Evolutionary conservation across 2,888 invertebrate species (phyloP).

Genomic region (Nesidiocoris tenuis): DNA sequence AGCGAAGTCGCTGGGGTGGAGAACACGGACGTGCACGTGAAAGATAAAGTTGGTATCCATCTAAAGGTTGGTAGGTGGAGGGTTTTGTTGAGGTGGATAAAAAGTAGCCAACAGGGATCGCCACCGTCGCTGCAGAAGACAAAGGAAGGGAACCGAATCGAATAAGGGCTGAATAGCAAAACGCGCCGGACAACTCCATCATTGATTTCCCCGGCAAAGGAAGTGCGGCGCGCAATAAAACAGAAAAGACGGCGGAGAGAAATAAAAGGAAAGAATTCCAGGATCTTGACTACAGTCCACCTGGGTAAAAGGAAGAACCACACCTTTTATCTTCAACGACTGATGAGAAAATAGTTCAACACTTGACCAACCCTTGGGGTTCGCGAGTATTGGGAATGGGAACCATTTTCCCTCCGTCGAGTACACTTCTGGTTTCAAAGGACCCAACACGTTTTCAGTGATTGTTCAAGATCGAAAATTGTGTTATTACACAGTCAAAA

Average conservation of each 20-base stretch:
- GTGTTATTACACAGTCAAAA: no score
- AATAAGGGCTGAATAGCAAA: slow-evolving; percentile 25
- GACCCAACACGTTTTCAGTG: no score
- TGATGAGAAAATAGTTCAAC: slow-evolving; percentile 39
- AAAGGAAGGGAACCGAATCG: slow-evolving; percentile 1
- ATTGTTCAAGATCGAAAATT: no score
- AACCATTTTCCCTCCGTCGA: neutral
- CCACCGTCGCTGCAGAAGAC: neutral
- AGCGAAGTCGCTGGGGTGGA: no score
- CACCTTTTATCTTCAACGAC: slow-evolving; percentile 33
- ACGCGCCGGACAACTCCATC: slow-evolving; percentile 21
- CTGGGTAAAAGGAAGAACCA: slow-evolving; percentile 19
- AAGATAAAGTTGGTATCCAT: no score
- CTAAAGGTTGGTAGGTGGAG: neutral
- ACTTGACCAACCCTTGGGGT: slow-evolving; percentile 22
- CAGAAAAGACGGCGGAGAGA: slow-evolving; percentile 20
- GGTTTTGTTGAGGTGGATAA: neutral
- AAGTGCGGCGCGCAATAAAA: slow-evolving; percentile 35
- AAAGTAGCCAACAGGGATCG: slow-evolving; percentile 16
- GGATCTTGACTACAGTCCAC: slow-evolving; percentile 36
- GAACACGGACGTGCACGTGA: no score
- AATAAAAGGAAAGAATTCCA: slow-evolving; percentile 32
- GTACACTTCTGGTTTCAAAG: no score
- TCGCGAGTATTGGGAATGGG: neutral
- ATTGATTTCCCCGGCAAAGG: slow-evolving; percentile 32